phyloP scores from a whole-genome alignment of 2,888 invertebrate genomes.

The Rotaria macrura region DNA sequence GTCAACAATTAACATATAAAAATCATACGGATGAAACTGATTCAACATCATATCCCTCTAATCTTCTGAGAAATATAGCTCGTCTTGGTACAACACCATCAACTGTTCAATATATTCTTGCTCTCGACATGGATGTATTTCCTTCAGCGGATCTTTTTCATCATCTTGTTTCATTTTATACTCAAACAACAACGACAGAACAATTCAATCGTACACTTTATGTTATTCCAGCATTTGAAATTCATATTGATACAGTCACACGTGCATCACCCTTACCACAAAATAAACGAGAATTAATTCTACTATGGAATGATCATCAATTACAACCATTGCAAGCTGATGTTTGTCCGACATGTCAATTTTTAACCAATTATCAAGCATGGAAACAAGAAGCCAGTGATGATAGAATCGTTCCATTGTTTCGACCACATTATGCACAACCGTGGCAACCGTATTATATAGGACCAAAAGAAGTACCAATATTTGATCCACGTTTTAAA shows the following conservation, averaged over 20 bases:
- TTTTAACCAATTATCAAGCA: slow-evolving; percentile 9
- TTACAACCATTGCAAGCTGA: not conserved
- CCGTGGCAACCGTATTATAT: slow-evolving; percentile 1
- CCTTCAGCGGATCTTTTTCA: not conserved
- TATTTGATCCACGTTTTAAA: not conserved
- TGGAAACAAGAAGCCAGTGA: not conserved
- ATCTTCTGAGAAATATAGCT: slow-evolving; percentile 9
- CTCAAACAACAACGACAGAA: not conserved
- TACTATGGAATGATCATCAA: not conserved
- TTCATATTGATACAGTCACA: not conserved
- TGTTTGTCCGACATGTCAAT: not conserved
- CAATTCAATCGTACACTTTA: not conserved
- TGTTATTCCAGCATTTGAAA: slow-evolving; percentile 8
- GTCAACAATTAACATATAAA: not conserved
- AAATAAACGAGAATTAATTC: not conserved
- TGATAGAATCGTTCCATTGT: not conserved
- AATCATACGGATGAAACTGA: slow-evolving; percentile 17
- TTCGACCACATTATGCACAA: slow-evolving; percentile 5
- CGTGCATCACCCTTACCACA: not conserved
- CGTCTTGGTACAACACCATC: not conserved
- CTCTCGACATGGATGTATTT: slow-evolving; percentile 7
- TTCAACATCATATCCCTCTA: not conserved
- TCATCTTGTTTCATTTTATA: not conserved
- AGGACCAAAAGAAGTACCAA: not conserved
- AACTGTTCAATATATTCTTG: not conserved